phyloP scores from a whole-genome alignment of 1,140 invertebrate species.

The Trypoxylus dichotomus region DNA sequence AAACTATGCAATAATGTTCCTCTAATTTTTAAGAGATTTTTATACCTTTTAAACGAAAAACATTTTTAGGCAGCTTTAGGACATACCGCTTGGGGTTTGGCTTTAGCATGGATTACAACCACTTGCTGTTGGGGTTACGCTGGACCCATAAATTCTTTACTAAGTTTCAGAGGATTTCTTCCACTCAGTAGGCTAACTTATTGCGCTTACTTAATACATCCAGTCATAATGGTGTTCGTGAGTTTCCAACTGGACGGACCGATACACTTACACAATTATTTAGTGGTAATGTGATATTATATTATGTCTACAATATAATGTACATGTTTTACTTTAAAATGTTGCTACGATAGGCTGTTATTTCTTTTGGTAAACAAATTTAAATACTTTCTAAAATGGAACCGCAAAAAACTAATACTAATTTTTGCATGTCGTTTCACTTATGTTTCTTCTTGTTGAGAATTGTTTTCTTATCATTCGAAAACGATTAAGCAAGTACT shows the following conservation, averaged over 20 bases:
- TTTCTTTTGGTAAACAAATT: no score
- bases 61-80: conserved; percentile 59
- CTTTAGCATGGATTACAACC: conserved; percentile 78
- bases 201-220: conserved; percentile 88
- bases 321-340: no score
- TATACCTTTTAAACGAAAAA: background rate
- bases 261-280: conserved; percentile 70
- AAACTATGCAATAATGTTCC: no score
- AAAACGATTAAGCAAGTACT: no score
- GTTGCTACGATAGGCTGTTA: no score
- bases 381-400: no score
- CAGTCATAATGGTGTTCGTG: conserved; percentile 78
- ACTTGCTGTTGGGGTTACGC: conserved; percentile 78
- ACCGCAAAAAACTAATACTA: no score
- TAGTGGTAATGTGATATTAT: conserved; percentile 62
- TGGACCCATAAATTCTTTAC: conserved; percentile 69
- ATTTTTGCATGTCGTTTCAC: no score
- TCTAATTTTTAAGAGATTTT: background rate
- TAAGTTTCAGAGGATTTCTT: conserved; percentile 78
- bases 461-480: no score
- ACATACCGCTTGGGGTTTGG: conserved; percentile 73
- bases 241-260: conserved; percentile 77
- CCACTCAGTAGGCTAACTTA: conserved; percentile 89
- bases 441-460: no score
- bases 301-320: background rate